phyloP scores from a whole-genome alignment of 2,113 vertebrate species.

The Oryzias woworae region DNA sequence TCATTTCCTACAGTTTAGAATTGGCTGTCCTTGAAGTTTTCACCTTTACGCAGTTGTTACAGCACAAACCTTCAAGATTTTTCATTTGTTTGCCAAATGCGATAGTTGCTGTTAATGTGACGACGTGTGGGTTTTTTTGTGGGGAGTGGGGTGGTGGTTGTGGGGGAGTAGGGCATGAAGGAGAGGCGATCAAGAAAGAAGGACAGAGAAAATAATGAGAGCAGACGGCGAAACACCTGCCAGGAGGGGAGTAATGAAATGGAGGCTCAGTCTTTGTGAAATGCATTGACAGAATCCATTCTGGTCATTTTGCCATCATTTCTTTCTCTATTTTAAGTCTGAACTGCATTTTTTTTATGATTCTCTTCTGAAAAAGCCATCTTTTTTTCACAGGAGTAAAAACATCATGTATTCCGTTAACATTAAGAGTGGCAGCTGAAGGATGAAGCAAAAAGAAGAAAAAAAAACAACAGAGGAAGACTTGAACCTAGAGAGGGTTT shows the following conservation, averaged over 20 bases:
- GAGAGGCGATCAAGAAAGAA: slow-evolving; percentile 21
- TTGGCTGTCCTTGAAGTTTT: slow-evolving; percentile 33
- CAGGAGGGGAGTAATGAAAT: background rate
- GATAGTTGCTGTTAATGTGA: slow-evolving; percentile 6
- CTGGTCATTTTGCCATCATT: background rate
- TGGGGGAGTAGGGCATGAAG: slow-evolving; percentile 6
- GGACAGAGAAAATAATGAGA: slow-evolving; percentile 26
- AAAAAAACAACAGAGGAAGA: background rate
- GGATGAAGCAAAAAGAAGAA: slow-evolving; percentile 7
- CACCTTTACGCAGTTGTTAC: slow-evolving; percentile 26
- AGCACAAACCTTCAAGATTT: slow-evolving; percentile 35
- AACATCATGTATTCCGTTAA: slow-evolving; percentile 26
- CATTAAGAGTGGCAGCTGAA: slow-evolving; percentile 10
- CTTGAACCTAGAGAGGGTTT: slow-evolving; percentile 22
- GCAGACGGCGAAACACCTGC: slow-evolving; percentile 8
- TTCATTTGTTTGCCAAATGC: slow-evolving; percentile 12
- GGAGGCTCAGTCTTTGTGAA: slow-evolving; percentile 8
- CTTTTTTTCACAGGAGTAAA: slow-evolving; percentile 38
- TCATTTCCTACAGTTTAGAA: background rate
- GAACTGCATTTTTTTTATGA: background rate
- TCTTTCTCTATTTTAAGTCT: slow-evolving; percentile 1
- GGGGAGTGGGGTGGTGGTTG: background rate
- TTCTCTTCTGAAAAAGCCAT: background rate
- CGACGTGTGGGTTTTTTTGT: too few relatives aligned
- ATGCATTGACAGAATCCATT: background rate